Evolutionary conservation across 2,888 invertebrate genomes (phyloP).

Genomic region (Lithophane semibrunnea): DNA sequence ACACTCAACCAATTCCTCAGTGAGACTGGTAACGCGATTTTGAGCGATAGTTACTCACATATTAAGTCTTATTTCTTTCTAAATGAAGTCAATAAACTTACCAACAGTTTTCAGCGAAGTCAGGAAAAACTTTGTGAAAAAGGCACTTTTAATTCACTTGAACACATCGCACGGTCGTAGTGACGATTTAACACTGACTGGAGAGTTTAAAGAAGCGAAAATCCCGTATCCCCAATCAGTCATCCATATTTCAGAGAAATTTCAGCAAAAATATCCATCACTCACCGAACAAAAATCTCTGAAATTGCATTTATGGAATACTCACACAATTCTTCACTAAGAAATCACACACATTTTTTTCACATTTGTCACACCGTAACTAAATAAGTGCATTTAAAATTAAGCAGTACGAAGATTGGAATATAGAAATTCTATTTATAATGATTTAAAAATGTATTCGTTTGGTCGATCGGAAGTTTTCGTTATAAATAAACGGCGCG

Average conservation of each 20-base stretch:
- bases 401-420: slow-evolving; percentile 34
- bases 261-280: slow-evolving; percentile 62
- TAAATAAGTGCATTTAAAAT: slow-evolving; percentile 19
- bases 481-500: slow-evolving; percentile 77
- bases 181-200: slow-evolving; percentile 43
- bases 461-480: slow-evolving; percentile 75
- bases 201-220: slow-evolving; percentile 41
- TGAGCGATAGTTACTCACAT: background rate
- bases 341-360: slow-evolving; percentile 24
- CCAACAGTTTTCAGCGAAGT: background rate
- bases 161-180: slow-evolving; percentile 36
- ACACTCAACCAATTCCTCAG: background rate
- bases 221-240: slow-evolving; percentile 47
- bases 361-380: slow-evolving; percentile 11
- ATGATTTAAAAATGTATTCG: slow-evolving; percentile 71
- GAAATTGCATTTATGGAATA: slow-evolving; percentile 56
- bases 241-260: slow-evolving; percentile 54
- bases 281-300: slow-evolving; percentile 61
- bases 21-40: background rate
- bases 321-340: slow-evolving; percentile 50
- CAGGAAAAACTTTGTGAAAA: background rate
- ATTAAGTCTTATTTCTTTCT: background rate
- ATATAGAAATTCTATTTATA: slow-evolving; percentile 68
- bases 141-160: slow-evolving; percentile 29
- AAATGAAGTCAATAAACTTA: slow-evolving; percentile 29